A percentile compares a stretch with the other conserved stretches of the same genome.
phyloP scores from a whole-genome alignment of 2,113 vertebrate species.

The Verasper variegatus region DNA sequence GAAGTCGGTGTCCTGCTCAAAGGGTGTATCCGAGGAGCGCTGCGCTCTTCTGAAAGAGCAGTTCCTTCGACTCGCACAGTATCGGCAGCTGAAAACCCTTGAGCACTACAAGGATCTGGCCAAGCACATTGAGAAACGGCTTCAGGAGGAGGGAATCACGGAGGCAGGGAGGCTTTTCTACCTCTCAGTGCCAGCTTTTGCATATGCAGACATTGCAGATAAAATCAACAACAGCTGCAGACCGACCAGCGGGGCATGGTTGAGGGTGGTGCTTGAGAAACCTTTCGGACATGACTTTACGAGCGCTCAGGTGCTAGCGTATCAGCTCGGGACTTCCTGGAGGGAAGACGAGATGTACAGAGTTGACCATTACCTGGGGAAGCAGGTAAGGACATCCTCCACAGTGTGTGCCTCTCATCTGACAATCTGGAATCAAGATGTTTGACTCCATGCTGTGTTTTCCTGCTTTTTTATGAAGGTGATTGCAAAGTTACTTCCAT shows the following conservation, averaged over 20 bases:
- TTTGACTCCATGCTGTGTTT: conserved; percentile 6
- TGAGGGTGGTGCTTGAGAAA: conserved; percentile 94
- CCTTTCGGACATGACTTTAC: conserved; percentile 92
- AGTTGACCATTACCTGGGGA: conserved; percentile 97
- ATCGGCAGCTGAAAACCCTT: conserved; percentile 83
- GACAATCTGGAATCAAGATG: background rate
- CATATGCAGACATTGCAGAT: conserved; percentile 88
- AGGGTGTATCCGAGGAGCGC: conserved; percentile 67
- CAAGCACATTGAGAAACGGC: conserved; percentile 79
- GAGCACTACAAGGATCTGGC: conserved; percentile 87
- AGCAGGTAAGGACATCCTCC: conserved; percentile 85
- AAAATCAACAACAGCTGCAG: conserved; percentile 90
- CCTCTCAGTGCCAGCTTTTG: conserved; percentile 92
- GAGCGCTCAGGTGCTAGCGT: conserved; percentile 88
- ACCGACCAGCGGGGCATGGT: conserved; percentile 83
- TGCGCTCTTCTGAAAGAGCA: conserved; percentile 90
- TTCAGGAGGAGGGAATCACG: conserved; percentile 81
- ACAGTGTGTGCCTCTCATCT: background rate
- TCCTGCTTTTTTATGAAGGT: conserved; percentile 80
- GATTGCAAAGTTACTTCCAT: conserved; percentile 92
- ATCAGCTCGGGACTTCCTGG: conserved; percentile 86
- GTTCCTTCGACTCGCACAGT: conserved; percentile 88
- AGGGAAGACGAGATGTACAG: conserved; percentile 95
- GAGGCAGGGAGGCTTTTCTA: conserved; percentile 95
- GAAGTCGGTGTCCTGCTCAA: conserved; percentile 86